Conservation (phyloP, 2,888 invertebrate species). For the Andrena camellia region DNA sequence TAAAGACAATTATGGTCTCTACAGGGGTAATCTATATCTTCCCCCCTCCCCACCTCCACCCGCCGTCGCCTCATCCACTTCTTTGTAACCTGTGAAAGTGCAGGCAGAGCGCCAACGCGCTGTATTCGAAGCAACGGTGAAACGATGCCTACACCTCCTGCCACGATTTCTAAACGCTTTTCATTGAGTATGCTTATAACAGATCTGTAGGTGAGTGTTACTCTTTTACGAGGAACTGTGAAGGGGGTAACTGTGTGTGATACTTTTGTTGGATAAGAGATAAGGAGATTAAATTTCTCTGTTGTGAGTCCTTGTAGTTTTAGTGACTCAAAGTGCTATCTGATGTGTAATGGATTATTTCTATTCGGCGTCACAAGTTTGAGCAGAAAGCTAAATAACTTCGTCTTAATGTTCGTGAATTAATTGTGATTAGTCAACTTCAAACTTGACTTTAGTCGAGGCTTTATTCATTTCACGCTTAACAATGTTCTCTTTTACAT, state of each 20-base stretch:
- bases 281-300: too few relatives aligned
- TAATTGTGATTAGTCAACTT: too few relatives aligned
- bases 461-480: neutral
- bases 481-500: neutral
- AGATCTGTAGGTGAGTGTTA: neutral
- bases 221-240: too few relatives aligned
- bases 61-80: slow-evolving; percentile 16
- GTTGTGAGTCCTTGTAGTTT: too few relatives aligned
- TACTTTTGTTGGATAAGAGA: neutral
- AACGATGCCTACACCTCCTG: slow-evolving; percentile 45
- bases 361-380: too few relatives aligned
- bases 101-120: slow-evolving; percentile 40
- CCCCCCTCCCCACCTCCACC: neutral
- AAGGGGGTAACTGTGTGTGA: neutral
- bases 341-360: too few relatives aligned
- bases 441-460: too few relatives aligned
- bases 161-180: slow-evolving; percentile 51
- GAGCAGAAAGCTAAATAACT: too few relatives aligned
- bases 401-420: too few relatives aligned
- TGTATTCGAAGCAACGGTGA: slow-evolving; percentile 51
- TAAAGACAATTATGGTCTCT: slow-evolving; percentile 68
- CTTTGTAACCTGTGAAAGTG: slow-evolving; percentile 42
- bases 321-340: too few relatives aligned
- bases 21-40: slow-evolving; percentile 61
- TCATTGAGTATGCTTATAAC: slow-evolving; percentile 19